These are phyloP conservation scores for Poeciliopsis occidentalis DNA, from an alignment of 2,113 vertebrate species.

Conservation along the genomic window DNA sequence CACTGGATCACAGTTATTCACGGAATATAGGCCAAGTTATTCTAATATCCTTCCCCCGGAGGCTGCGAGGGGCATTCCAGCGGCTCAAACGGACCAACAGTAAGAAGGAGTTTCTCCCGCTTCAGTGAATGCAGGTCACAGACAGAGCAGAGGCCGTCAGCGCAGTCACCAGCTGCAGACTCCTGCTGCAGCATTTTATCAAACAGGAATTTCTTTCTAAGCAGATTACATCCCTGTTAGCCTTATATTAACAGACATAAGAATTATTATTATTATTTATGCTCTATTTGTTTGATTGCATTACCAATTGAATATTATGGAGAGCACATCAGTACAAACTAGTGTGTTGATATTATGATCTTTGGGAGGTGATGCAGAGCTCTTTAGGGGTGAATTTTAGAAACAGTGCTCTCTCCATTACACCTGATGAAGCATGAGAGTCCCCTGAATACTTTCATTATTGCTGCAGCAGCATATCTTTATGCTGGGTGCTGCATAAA, in stretches of 20 bases:
- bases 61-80: slow-evolving; percentile 60
- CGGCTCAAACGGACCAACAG: slow-evolving; percentile 55
- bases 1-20: slow-evolving; percentile 54
- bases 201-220: neutral
- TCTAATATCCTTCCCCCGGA: slow-evolving; percentile 55
- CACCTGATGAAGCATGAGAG: neutral
- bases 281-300: neutral
- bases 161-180: slow-evolving; percentile 14
- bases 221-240: neutral
- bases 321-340: neutral
- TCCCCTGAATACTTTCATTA: neutral
- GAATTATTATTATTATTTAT: neutral
- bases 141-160: slow-evolving; percentile 28
- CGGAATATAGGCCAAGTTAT: slow-evolving; percentile 71
- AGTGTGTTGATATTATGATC: neutral
- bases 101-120: slow-evolving; percentile 36
- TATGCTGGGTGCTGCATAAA: no score
- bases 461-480: neutral
- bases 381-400: neutral
- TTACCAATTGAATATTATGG: neutral
- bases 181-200: neutral
- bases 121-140: slow-evolving; percentile 50
- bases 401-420: neutral
- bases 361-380: neutral
- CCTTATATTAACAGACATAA: neutral